A percentile compares a stretch with the other conserved stretches of the same genome.
Conservation (phyloP, 2,113 vertebrate genomes). For the Danionella cerebrum region DNA sequence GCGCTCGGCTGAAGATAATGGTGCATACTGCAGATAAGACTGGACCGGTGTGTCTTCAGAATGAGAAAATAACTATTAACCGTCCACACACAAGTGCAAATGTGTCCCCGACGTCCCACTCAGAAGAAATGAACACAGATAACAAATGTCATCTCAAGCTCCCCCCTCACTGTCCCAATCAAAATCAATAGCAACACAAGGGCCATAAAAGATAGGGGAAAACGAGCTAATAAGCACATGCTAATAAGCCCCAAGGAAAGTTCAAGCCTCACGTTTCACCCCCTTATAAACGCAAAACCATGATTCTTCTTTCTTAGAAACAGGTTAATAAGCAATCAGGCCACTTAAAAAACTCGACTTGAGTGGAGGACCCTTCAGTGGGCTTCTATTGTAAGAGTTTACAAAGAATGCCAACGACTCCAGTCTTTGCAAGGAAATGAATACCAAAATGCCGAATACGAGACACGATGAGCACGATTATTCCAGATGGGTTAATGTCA, state of each 20-base stretch:
- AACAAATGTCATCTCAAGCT: constrained; percentile 56
- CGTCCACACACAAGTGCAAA: not conserved
- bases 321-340: constrained; percentile 60
- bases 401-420: not conserved
- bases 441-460: not conserved
- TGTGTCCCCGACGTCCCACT: not conserved
- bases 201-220: constrained; percentile 33
- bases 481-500: too few species aligned
- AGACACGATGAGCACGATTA: too few species aligned
- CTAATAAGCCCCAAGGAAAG: constrained; percentile 64
- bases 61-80: constrained; percentile 15
- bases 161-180: constrained; percentile 39
- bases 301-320: constrained; percentile 61
- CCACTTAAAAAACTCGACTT: constrained; percentile 44
- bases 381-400: constrained; percentile 19
- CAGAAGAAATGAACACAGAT: constrained; percentile 42
- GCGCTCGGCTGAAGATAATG: constrained; percentile 40
- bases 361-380: constrained; percentile 34
- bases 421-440: not conserved
- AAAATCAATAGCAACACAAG: constrained; percentile 59
- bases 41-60: constrained; percentile 8
- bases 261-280: constrained; percentile 64
- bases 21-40: constrained; percentile 36
- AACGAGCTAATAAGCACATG: constrained; percentile 49
- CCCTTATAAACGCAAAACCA: constrained; percentile 67